Base-by-base conservation (phyloP, 1,140 invertebrate genomes). In the Ooceraea biroi region DNA sequence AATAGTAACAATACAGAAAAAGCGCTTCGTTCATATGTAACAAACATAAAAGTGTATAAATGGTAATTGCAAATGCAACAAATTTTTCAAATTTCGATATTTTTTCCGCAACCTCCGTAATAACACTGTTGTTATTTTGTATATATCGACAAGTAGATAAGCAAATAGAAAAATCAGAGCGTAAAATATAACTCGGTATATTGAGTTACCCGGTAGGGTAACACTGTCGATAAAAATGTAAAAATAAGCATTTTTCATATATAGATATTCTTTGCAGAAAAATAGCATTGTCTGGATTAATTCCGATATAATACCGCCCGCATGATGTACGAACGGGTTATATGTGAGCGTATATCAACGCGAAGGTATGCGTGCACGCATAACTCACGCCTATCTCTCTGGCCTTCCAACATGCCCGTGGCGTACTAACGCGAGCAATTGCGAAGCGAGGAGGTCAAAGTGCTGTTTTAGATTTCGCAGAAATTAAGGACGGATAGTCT, bases 381-480 rank as follows among this genome's bases (percentile, higher is more conserved):
- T 80, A 80, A 80, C 65, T 80, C 76, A 80, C 76, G 76, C 76
- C 76, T 80, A 80, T 80, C 76, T 80, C 65, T 46, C 76, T 80
- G 76, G 65, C 76, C 65, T 80, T 71, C 76, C 76, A 80, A 65
- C 65, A 80, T 80, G 76, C 68, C 76, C 65, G 76, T 80, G 63
- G 65, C 68, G 68, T 69, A 58, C 76, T 71, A 80, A 69, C 76
- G 50, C 52, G 65, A 78, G 69, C 57, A 82, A 72, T 60, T 76
- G 44, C 44, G 41, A 82, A 14, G 14, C 44, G 78, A 36, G 44
- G 27, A 74, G 57, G 80, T 69, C 27, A 82, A 72, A 76, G 30
- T 27, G 48, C 57, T 77, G 36, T 44, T 82, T 74, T 50, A 74
- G 44, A 36, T 61, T 69, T 12, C 44, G 10, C 14, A 19, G 14